phyloP scores from a whole-genome alignment of 35 echinoderm and acorn worm genomes.

The Acanthaster planci region DNA sequence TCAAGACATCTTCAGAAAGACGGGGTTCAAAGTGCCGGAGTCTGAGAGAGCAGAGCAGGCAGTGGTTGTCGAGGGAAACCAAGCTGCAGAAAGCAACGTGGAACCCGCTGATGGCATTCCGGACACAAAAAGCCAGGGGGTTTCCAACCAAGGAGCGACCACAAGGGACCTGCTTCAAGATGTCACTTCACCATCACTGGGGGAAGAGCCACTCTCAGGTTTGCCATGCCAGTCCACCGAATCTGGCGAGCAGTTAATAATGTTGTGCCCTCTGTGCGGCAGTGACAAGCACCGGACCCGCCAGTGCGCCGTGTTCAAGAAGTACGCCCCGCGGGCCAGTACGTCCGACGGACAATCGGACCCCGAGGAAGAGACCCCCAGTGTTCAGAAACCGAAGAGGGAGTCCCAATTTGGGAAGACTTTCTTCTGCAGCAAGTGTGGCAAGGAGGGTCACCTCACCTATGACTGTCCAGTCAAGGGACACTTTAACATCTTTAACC shows the following conservation, averaged over 20 bases:
- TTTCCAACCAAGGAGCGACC: not conserved
- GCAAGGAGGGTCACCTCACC: not conserved
- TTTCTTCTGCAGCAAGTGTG: conserved; percentile 30
- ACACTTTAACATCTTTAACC: conserved; percentile 9
- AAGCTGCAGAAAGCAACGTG: not conserved
- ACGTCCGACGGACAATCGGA: not conserved
- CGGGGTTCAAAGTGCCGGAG: not conserved
- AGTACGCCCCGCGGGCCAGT: conserved; percentile 17
- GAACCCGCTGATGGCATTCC: not conserved
- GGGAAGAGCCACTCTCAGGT: not conserved
- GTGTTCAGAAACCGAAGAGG: not conserved
- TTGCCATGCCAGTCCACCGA: not conserved
- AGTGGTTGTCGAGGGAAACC: not conserved
- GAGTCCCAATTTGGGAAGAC: conserved; percentile 1
- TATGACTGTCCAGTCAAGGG: conserved; percentile 18
- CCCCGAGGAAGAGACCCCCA: not conserved
- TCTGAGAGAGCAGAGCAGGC: not conserved
- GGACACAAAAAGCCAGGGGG: not conserved
- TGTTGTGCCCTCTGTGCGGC: conserved; percentile 9
- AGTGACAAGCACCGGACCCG: not conserved
- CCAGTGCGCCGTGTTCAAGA: conserved; percentile 16
- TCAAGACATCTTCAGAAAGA: not conserved
- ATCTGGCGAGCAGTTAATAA: not conserved
- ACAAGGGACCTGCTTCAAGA: not conserved
- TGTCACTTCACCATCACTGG: not conserved